Conservation (phyloP, 2,797 vertebrate species). For the Molossus molossus region DNA sequence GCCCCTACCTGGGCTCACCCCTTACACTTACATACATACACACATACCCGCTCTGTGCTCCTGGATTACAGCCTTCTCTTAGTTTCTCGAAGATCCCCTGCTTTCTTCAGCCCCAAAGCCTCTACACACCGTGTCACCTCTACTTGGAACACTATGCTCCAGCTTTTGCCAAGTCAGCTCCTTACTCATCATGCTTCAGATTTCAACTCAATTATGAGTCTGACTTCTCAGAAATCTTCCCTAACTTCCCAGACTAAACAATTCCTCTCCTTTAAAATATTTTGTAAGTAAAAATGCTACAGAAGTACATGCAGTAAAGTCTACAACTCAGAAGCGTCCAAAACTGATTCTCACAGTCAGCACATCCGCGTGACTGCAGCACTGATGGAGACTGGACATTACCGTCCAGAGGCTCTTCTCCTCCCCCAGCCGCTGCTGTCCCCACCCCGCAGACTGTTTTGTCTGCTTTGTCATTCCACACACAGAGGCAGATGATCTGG, state of each 20-base stretch:
- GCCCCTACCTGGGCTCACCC: neutral
- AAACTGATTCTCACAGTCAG: neutral
- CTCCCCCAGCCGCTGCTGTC: accelerated
- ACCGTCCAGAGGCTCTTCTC: accelerated
- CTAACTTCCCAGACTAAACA: neutral
- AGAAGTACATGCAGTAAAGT: neutral
- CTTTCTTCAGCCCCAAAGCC: neutral
- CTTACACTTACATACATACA: accelerated
- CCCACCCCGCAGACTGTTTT: accelerated
- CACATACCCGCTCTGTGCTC: neutral
- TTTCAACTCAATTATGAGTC: neutral
- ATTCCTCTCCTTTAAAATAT: neutral
- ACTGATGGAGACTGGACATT: accelerated
- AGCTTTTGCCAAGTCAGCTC: neutral
- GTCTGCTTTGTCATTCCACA: neutral
- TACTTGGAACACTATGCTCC: no score
- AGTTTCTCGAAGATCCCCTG: neutral
- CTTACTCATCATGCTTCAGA: neutral
- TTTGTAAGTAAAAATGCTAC: neutral
- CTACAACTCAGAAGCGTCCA: neutral
- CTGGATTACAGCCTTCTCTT: neutral
- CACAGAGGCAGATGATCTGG: neutral
- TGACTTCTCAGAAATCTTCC: neutral
- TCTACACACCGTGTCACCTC: accelerated
- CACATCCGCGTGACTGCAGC: accelerated